Percentiles rank a stretch among this genome's conserved stretches.
Conservation (phyloP, 2,888 invertebrate species). For the Drosophila meridiana region DNA sequence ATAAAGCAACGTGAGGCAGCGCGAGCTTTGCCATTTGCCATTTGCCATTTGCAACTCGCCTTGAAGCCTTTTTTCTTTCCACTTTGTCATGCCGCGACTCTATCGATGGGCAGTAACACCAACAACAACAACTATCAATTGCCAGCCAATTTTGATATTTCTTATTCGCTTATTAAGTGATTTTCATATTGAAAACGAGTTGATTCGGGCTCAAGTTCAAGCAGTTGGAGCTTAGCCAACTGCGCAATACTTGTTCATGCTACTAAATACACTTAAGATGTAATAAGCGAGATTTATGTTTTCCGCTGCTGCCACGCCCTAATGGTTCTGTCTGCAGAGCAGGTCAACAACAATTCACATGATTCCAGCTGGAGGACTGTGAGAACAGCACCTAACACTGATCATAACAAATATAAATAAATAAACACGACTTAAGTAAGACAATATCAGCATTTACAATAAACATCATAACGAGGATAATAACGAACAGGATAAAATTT, state of each 20-base stretch:
- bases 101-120: conserved; percentile 14
- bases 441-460: background rate
- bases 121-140: conserved; percentile 1
- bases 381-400: background rate
- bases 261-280: background rate
- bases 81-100: conserved; percentile 30
- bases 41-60: conserved; percentile 42
- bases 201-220: background rate
- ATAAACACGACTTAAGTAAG: background rate
- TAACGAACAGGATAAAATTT: too few relatives aligned
- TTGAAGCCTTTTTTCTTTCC: conserved; percentile 48
- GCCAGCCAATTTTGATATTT: conserved; percentile 6
- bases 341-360: background rate
- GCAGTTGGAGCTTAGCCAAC: background rate
- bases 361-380: background rate
- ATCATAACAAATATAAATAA: background rate
- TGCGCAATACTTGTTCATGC: background rate
- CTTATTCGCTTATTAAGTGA: conserved; percentile 5
- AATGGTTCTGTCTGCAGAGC: background rate
- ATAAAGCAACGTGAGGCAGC: conserved; percentile 14
- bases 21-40: conserved; percentile 18
- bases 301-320: background rate
- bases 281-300: background rate
- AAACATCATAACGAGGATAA: background rate
- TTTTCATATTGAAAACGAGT: conserved; percentile 3